These are phyloP conservation scores for Ptiloglossa arizonensis DNA, from an alignment of 1,140 invertebrate species.

Conservation along the genomic window DNA sequence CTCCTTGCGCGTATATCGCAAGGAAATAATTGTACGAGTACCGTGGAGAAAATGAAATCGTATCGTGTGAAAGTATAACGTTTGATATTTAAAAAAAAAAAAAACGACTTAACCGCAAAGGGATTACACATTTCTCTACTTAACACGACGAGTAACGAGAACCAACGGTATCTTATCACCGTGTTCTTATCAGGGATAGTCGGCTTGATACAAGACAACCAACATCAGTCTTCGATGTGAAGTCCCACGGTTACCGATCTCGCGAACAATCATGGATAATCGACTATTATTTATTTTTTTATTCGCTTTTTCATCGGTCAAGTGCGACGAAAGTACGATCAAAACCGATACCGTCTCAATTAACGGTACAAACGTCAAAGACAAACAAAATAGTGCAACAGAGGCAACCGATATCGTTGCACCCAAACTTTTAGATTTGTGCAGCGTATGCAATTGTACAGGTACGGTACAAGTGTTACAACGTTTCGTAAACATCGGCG, in stretches of 20 bases:
- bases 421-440: slow-evolving; percentile 12
- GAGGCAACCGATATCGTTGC: neutral
- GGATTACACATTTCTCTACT: neutral
- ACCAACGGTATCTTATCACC: slow-evolving; percentile 65
- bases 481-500: neutral
- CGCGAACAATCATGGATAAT: slow-evolving; percentile 34
- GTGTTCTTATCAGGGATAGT: slow-evolving; percentile 43
- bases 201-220: slow-evolving; percentile 36
- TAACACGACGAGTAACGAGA: slow-evolving; percentile 61
- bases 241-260: neutral
- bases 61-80: too few species aligned
- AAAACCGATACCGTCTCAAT: accelerated
- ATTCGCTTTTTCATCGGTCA: neutral
- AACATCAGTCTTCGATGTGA: slow-evolving; percentile 8
- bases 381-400: neutral
- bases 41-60: too few species aligned
- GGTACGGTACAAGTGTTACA: slow-evolving; percentile 13
- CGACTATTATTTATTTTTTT: neutral
- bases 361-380: neutral
- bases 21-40: too few species aligned
- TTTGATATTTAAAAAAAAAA: neutral
- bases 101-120: neutral
- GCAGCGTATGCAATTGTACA: slow-evolving; percentile 48
- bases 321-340: slow-evolving; percentile 8
- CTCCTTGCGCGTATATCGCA: too few species aligned